A percentile compares a stretch with the other conserved stretches of the same genome.
Evolutionary conservation across 2,113 vertebrate genomes (phyloP).

Genomic region (Leptobrachium leishanense): DNA sequence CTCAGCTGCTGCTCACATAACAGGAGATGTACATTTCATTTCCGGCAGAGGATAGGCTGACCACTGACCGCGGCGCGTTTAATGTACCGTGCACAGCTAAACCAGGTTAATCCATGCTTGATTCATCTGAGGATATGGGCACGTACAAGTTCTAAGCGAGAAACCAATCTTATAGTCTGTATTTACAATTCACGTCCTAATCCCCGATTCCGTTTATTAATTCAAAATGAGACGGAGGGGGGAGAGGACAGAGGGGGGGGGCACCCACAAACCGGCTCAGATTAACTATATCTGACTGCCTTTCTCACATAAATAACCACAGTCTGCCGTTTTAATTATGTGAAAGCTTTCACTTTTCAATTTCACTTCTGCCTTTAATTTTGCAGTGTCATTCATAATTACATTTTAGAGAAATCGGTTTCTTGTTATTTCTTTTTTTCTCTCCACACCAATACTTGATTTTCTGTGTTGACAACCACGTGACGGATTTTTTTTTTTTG

Average conservation of each 20-base stretch:
- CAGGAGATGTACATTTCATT: constrained; percentile 32
- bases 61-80: constrained; percentile 12
- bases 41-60: neutral
- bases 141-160: constrained; percentile 33
- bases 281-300: constrained; percentile 31
- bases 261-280: constrained; percentile 24
- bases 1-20: constrained; percentile 14
- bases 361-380: neutral
- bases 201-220: constrained; percentile 32
- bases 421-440: neutral
- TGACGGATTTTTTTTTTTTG: neutral
- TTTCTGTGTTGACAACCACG: constrained; percentile 10
- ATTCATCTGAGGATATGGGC: constrained; percentile 27
- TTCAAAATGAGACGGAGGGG: neutral
- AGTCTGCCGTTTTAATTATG: constrained; percentile 31
- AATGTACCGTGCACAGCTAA: constrained; percentile 28
- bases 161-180: constrained; percentile 39
- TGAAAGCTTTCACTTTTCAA: neutral
- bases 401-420: neutral
- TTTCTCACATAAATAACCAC: neutral
- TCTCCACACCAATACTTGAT: neutral
- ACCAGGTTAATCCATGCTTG: constrained; percentile 51
- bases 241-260: too few relatives aligned
- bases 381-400: constrained; percentile 37
- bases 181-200: constrained; percentile 45